These are phyloP conservation scores for Molossus alvarezi DNA, from an alignment of 2,797 vertebrate species.

Conservation along the genomic window DNA sequence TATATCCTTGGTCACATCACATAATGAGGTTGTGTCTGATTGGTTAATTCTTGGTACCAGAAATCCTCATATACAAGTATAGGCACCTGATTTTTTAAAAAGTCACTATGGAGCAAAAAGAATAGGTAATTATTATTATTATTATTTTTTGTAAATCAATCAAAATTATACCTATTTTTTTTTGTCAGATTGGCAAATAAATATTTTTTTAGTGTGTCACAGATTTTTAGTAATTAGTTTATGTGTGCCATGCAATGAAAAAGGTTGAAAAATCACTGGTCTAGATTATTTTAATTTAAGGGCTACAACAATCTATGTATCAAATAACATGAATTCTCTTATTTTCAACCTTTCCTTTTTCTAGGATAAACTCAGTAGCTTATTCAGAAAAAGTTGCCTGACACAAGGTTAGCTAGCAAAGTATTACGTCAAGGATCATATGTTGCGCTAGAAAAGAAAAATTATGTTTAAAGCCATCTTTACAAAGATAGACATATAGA, in stretches of 20 bases:
- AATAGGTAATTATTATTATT: not conserved
- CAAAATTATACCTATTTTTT: not conserved
- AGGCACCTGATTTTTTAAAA: not conserved
- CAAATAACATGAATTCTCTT: conserved; percentile 17
- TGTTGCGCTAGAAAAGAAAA: conserved; percentile 32
- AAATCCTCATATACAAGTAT: not conserved
- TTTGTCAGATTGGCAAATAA: not conserved
- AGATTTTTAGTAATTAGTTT: not conserved
- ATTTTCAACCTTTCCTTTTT: not conserved
- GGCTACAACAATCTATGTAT: not conserved
- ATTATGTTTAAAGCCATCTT: conserved; percentile 27
- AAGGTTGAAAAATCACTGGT: not conserved
- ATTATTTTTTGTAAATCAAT: not conserved
- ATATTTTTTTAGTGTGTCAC: not conserved
- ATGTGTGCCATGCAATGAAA: not conserved
- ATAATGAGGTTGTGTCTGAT: not conserved
- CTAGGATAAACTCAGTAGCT: not conserved
- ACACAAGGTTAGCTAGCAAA: conserved; percentile 48
- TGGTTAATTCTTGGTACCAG: not conserved
- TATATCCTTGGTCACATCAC: not conserved
- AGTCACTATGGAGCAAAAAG: not conserved
- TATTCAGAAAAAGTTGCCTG: conserved; percentile 61
- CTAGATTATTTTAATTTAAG: conserved; percentile 54
- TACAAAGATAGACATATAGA: not conserved
- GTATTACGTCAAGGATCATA: not conserved